phyloP scores from a whole-genome alignment of 53 echinoderm and acorn worm species.

The Holothuria leucospilota region DNA sequence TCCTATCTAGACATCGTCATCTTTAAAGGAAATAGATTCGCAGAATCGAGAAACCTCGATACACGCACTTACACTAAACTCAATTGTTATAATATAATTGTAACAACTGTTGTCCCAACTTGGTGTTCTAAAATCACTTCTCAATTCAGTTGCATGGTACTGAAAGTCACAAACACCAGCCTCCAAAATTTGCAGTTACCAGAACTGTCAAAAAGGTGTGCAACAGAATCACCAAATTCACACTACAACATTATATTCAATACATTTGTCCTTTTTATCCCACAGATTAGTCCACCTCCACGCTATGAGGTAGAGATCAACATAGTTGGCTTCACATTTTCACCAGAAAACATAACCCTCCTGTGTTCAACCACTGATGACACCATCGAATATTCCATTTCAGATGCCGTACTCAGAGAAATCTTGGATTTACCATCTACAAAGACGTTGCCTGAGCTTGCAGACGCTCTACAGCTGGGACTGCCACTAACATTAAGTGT shows the following conservation, averaged over 20 bases:
- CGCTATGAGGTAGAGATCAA: neutral
- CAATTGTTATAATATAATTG: no score
- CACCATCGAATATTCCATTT: neutral
- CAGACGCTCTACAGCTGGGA: neutral
- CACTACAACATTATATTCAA: neutral
- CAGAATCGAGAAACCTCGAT: no score
- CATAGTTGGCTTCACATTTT: neutral
- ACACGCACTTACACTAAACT: no score
- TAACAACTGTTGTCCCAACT: no score
- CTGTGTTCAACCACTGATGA: neutral
- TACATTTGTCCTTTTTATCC: neutral
- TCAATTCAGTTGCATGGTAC: no score
- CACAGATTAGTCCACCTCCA: slow-evolving; percentile 11
- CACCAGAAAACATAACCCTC: neutral
- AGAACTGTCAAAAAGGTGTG: no score
- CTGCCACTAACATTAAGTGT: neutral
- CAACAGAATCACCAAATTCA: neutral
- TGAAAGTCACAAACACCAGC: no score
- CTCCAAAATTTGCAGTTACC: no score
- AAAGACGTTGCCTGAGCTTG: neutral
- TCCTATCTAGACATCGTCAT: no score
- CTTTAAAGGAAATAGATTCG: no score
- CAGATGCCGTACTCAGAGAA: neutral
- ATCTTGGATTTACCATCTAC: neutral
- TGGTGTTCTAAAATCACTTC: no score